These are phyloP conservation scores for Trichonephila clavata DNA, from an alignment of 1,140 invertebrate genomes.

Conservation along the genomic window DNA sequence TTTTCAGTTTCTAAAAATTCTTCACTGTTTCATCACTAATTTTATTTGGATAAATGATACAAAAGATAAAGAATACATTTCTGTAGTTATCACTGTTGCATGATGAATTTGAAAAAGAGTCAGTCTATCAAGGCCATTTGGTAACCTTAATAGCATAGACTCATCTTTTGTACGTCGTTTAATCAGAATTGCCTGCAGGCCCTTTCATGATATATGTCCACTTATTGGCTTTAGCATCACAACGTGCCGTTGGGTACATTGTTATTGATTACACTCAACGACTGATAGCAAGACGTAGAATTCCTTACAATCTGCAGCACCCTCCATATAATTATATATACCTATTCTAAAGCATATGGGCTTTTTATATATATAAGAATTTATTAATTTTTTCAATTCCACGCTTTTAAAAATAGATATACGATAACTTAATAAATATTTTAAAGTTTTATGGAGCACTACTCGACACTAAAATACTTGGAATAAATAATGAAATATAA, in stretches of 20 bases:
- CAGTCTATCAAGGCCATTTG: slow-evolving; percentile 30
- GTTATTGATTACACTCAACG: slow-evolving; percentile 65
- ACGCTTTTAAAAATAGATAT: too few relatives aligned
- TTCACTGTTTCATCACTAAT: too few relatives aligned
- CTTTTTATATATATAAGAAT: too few relatives aligned
- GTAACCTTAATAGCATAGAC: slow-evolving; percentile 6
- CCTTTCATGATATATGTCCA: slow-evolving; percentile 51
- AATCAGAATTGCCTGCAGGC: slow-evolving; percentile 42
- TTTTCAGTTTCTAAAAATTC: too few relatives aligned
- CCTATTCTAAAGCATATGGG: too few relatives aligned
- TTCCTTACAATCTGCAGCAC: neutral
- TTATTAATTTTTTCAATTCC: too few relatives aligned
- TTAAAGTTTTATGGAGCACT: too few relatives aligned
- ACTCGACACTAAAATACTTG: too few relatives aligned
- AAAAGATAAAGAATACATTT: too few relatives aligned
- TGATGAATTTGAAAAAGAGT: neutral
- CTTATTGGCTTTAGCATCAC: slow-evolving; percentile 45
- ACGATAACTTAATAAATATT: too few relatives aligned
- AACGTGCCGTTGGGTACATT: slow-evolving; percentile 38
- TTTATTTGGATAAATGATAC: too few relatives aligned
- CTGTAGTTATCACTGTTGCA: neutral
- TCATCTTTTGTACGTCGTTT: slow-evolving; percentile 38
- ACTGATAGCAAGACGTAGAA: slow-evolving; percentile 2
- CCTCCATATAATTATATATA: neutral
- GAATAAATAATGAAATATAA: too few relatives aligned